phyloP scores from a whole-genome alignment of 2,113 vertebrate genomes.

The Gobiocypris rarus region DNA sequence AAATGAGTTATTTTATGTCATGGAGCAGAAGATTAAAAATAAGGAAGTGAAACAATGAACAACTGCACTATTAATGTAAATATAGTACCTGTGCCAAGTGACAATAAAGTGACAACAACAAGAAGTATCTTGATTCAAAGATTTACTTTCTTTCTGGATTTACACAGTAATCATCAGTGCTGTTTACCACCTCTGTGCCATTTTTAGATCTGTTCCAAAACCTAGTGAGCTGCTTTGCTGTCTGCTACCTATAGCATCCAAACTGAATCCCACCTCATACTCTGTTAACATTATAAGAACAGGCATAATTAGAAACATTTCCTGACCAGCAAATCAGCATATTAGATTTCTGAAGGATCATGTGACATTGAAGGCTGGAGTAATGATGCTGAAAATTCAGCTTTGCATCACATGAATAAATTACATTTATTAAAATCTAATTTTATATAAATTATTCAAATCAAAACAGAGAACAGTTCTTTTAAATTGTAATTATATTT shows the following conservation, averaged over 20 bases:
- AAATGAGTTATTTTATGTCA: background rate
- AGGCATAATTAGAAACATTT: too few species aligned
- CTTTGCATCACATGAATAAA: background rate
- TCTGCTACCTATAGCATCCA: too few species aligned
- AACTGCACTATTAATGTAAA: background rate
- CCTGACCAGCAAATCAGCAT: too few species aligned
- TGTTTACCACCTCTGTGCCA: background rate
- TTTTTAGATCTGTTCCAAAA: background rate
- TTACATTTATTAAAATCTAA: too few species aligned
- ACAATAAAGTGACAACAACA: background rate
- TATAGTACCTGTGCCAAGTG: background rate
- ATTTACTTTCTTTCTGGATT: slow-evolving; percentile 4
- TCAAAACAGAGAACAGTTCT: background rate
- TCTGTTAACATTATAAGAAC: too few species aligned
- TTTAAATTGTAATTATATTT: background rate
- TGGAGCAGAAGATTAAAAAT: background rate
- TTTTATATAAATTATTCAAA: background rate
- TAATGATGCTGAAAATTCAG: background rate
- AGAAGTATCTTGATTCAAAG: background rate
- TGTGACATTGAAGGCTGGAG: too few species aligned
- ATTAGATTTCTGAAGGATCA: too few species aligned
- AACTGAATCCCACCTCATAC: too few species aligned
- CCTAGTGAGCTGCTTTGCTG: background rate
- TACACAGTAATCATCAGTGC: slow-evolving; percentile 10
- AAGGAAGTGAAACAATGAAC: background rate